Base-by-base conservation (phyloP, 2,113 vertebrate species). In the Urocolius indicus region DNA sequence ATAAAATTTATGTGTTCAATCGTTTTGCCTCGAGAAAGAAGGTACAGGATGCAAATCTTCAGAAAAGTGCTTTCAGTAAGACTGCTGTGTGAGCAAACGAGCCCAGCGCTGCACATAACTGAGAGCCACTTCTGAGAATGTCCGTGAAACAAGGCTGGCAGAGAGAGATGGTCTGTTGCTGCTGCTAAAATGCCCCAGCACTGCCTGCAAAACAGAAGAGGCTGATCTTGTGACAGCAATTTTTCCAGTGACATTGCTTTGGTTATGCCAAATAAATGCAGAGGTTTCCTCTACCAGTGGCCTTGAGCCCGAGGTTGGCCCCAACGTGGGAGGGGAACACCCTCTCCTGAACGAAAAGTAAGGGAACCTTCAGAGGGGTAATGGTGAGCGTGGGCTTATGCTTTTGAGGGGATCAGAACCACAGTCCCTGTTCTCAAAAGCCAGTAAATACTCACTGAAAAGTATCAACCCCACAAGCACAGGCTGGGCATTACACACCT, bases 181-280 rank as follows among this genome's bases (percentile, higher is more conserved):
- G 81, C 73, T 83, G 85, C 72, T 96, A 94, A 80, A 87, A 49
- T 75, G 76, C 69, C 65, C 49, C 88, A 88, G 93, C 85, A 26
- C 52, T 89, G 90, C 87, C 95, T 96, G 96, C 66, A 93, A 93
- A 94, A 95, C 87, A 93, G 26, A 77, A 86, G 78, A 89, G 67
- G 59, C 79, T 91, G 81, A 79, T 41, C 91, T 68, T 4, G 20
- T 48, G 89, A 17, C 55, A 85, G 57, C 0, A 19, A 76, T 16
- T 62, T 30, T 58, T 4, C 32, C 48, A 45, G 74, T 0, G 7
- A 22, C 54, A 59, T 36, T 3, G 1, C 73, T 71, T 6, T 58
- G 34, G 43, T 43, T 48, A 3, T 8, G 58, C 62, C 62, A 45
- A 26, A 0, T 2, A 12, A 38, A n/a, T 17, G 69, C 55, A 34